These are phyloP conservation scores for Acropora tenuis DNA, from an alignment of 64 coral and sea anemone genomes.

Conservation along the genomic window DNA sequence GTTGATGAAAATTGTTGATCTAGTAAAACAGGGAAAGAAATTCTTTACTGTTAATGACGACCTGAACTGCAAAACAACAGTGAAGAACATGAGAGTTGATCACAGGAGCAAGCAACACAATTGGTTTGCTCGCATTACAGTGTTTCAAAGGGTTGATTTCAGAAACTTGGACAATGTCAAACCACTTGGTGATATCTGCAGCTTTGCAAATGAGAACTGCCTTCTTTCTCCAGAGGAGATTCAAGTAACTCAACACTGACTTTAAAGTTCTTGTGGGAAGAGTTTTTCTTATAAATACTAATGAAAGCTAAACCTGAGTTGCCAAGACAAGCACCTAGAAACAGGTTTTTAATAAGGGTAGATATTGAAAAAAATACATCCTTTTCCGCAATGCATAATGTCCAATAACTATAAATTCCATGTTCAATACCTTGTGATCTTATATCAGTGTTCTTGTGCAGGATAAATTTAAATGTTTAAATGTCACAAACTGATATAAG, in stretches of 20 bases:
- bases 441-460: neutral
- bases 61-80: constrained; percentile 25
- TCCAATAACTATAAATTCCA: neutral
- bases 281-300: constrained; percentile 8
- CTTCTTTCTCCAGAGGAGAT: neutral
- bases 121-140: neutral
- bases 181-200: neutral
- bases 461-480: neutral
- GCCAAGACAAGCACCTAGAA: neutral
- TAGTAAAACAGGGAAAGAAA: constrained; percentile 1
- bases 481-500: neutral
- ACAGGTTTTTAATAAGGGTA: neutral
- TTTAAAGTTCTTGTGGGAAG: constrained; percentile 28
- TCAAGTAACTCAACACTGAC: neutral
- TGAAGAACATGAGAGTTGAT: constrained; percentile 18
- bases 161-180: constrained; percentile 11
- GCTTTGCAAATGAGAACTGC: constrained; percentile 4
- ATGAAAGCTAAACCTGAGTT: neutral
- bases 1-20: neutral
- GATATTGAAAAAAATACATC: neutral
- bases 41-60: constrained; percentile 21
- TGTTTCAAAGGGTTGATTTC: neutral
- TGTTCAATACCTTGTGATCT: neutral
- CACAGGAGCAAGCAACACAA: constrained; percentile 29
- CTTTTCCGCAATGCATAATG: neutral